These are phyloP conservation scores for Falco cherrug DNA, from an alignment of 2,797 vertebrate species.

Conservation along the genomic window DNA sequence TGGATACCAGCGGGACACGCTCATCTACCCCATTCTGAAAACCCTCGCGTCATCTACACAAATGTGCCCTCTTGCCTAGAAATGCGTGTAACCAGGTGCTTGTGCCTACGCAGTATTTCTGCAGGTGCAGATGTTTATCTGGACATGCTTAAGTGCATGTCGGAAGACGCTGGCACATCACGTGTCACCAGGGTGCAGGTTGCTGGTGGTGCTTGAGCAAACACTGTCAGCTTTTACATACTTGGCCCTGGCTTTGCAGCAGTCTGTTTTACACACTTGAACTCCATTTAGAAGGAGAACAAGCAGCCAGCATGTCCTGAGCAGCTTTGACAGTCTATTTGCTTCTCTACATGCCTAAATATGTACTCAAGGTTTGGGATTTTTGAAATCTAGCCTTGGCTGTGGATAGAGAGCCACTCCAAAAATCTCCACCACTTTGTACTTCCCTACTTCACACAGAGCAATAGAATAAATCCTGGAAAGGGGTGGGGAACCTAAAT, in stretches of 20 bases:
- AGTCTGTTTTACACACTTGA: neutral
- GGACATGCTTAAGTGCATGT: neutral
- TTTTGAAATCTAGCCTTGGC: constrained; percentile 10
- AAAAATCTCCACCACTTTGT: neutral
- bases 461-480: neutral
- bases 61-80: neutral
- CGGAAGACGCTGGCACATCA: neutral
- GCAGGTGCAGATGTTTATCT: neutral
- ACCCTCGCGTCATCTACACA: too few relatives aligned
- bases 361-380: neutral
- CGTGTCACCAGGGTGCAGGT: neutral
- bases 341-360: constrained; percentile 10
- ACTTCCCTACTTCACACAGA: neutral
- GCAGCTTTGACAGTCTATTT: constrained; percentile 2
- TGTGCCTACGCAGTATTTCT: neutral
- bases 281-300: neutral
- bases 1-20: neutral
- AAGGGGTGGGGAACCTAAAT: neutral
- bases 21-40: neutral
- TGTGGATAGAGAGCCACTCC: neutral
- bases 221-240: neutral
- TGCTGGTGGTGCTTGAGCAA: neutral
- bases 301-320: neutral
- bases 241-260: neutral
- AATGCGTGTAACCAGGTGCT: neutral